Evolutionary conservation across 1,140 invertebrate genomes (phyloP).

Genomic region (Hestina assimilis): DNA sequence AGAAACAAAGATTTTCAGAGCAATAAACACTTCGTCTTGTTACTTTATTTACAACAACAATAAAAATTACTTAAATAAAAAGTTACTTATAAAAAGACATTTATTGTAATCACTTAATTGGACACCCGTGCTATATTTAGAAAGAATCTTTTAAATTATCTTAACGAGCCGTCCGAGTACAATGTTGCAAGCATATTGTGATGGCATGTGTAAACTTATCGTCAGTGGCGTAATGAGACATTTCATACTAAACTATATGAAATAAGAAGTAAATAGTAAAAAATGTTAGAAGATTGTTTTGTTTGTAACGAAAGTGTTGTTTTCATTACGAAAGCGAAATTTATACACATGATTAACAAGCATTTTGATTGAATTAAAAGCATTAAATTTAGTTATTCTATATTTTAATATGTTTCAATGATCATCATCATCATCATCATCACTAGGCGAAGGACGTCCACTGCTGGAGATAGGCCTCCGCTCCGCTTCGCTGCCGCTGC

Average conservation of each 20-base stretch:
- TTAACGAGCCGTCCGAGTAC: constrained; percentile 11
- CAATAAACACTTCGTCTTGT: not conserved
- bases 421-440: no score
- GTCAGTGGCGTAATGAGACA: not conserved
- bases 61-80: not conserved
- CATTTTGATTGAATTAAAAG: no score
- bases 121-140: constrained; percentile 2
- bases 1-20: no score
- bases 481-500: no score
- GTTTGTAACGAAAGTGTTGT: not conserved
- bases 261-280: no score
- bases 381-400: no score
- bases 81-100: not conserved
- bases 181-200: constrained; percentile 4
- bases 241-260: not conserved
- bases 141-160: constrained; percentile 13
- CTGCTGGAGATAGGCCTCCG: no score
- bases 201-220: not conserved
- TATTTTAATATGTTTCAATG: no score
- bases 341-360: no score
- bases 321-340: no score
- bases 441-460: no score
- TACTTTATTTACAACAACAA: not conserved
- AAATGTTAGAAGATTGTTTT: not conserved
- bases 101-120: constrained; percentile 13